Percentiles rank a stretch among this genome's conserved stretches.
phyloP scores from a whole-genome alignment of 1,140 invertebrate species.

The Drosophila kikkawai region DNA sequence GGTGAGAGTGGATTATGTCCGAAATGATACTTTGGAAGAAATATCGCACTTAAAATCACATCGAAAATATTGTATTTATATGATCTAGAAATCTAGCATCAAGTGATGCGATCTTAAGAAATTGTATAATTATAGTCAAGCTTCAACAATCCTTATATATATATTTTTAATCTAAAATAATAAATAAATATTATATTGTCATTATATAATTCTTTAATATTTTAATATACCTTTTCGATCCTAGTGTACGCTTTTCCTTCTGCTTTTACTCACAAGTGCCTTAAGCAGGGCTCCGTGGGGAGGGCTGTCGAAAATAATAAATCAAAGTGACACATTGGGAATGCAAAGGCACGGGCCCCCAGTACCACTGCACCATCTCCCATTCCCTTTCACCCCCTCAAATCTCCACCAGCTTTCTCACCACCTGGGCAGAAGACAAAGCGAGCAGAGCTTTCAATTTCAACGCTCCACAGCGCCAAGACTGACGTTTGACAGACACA shows the following conservation, averaged over 20 bases:
- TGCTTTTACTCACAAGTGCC: constrained; percentile 18
- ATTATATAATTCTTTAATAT: background rate
- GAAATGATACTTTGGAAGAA: too few species aligned
- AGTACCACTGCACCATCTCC: background rate
- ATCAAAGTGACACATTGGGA: constrained; percentile 66
- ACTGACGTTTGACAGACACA: constrained; percentile 58
- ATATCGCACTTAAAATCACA: too few species aligned
- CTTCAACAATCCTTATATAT: too few species aligned
- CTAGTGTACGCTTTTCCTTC: background rate
- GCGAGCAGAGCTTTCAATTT: constrained; percentile 63
- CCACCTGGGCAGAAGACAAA: constrained; percentile 41
- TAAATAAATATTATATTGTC: background rate
- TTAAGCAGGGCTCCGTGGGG: constrained; percentile 21
- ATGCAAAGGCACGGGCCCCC: constrained; percentile 24
- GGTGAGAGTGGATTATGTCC: background rate
- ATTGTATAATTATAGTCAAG: too few species aligned
- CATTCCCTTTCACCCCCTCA: background rate
- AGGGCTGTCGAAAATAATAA: constrained; percentile 73
- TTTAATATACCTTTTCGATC: background rate
- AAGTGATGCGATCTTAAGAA: background rate
- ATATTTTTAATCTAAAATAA: too few species aligned
- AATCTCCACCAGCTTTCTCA: constrained; percentile 8
- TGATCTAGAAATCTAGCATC: background rate
- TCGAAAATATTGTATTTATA: too few species aligned
- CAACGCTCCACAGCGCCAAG: constrained; percentile 50